Evolutionary conservation across 2,797 vertebrate species (phyloP).

Genomic region (Apodemus agrarius): DNA sequence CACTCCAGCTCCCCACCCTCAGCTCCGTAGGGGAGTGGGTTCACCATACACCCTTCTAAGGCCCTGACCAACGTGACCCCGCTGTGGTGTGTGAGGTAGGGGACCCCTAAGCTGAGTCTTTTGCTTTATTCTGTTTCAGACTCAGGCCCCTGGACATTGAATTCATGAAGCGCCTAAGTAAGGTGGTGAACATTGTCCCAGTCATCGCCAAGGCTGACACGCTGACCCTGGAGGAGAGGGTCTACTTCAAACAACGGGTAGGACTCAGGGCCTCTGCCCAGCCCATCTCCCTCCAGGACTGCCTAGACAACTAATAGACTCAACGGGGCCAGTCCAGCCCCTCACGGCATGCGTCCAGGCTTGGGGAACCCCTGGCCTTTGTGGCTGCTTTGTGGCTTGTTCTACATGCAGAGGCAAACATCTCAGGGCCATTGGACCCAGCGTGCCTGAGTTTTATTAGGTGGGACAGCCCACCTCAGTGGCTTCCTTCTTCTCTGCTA

Average conservation of each 20-base stretch:
- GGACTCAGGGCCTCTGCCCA: conserved; percentile 10
- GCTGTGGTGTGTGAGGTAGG: fast-evolving
- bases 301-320: neutral
- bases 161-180: conserved; percentile 98
- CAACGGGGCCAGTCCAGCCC: no score
- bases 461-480: neutral
- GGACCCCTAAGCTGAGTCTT: fast-evolving
- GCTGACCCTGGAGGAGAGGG: conserved; percentile 96
- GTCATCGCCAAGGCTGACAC: conserved; percentile 98
- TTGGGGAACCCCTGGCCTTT: neutral
- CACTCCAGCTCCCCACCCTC: no score
- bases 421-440: fast-evolving
- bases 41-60: neutral
- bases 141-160: conserved; percentile 96
- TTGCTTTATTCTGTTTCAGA: conserved; percentile 78
- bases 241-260: conserved; percentile 96
- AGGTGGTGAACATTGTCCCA: conserved; percentile 98
- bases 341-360: no score
- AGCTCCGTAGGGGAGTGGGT: fast-evolving
- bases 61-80: neutral
- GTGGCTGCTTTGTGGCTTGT: no score
- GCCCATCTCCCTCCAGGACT: neutral
- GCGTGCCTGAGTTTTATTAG: neutral
- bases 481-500: neutral
- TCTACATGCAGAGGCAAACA: fast-evolving